Evolutionary conservation across 1,140 invertebrate species (phyloP).

Genomic region (Drosophila ogumai): DNA sequence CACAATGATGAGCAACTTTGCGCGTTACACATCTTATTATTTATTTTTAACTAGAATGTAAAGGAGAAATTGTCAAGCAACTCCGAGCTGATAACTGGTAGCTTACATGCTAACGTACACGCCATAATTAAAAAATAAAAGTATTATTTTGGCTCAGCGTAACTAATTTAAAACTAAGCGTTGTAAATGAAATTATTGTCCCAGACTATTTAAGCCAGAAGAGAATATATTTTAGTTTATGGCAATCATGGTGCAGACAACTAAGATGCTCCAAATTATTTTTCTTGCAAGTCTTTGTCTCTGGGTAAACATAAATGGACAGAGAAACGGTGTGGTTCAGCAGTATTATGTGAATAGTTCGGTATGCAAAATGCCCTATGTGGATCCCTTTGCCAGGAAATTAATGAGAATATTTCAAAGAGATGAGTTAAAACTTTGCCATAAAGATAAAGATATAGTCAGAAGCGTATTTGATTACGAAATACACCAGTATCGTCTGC

Average conservation of each 20-base stretch:
- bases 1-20: not conserved
- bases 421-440: not conserved
- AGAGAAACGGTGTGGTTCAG: no score
- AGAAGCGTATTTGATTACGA: conserved; percentile 39
- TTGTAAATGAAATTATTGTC: not conserved
- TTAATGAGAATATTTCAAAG: not conserved
- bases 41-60: not conserved
- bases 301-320: not conserved
- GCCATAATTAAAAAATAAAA: not conserved
- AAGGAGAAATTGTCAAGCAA: no score
- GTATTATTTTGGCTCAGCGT: not conserved
- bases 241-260: conserved; percentile 5
- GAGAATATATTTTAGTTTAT: not conserved
- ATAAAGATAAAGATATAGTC: conserved; percentile 27
- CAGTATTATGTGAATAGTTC: conserved; percentile 28
- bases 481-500: conserved; percentile 28
- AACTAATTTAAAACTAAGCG: not conserved
- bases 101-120: not conserved
- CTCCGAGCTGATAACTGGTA: not conserved
- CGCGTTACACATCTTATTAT: not conserved
- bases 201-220: not conserved
- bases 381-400: conserved; percentile 30
- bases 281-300: not conserved
- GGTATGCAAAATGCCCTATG: conserved; percentile 33
- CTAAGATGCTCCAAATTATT: not conserved